Evolutionary conservation across 1,140 invertebrate genomes (phyloP).

Genomic region (Oreohelix idahoensis): DNA sequence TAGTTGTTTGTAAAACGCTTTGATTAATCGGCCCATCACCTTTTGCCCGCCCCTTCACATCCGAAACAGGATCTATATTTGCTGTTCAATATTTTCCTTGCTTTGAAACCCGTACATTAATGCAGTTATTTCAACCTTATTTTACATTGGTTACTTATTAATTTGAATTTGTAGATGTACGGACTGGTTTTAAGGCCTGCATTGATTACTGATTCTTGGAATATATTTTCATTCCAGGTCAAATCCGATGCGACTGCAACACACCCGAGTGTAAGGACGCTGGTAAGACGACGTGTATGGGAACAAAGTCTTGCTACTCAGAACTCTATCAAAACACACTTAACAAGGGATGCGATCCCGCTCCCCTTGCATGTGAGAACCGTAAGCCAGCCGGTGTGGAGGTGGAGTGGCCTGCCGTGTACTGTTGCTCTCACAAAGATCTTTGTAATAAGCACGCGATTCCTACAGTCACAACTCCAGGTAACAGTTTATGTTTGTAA

Average conservation of each 20-base stretch:
- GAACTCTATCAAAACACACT: constrained; percentile 53
- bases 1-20: no score
- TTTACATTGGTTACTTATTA: no score
- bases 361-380: constrained; percentile 66
- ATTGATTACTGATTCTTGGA: no score
- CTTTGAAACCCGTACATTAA: no score
- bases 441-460: constrained; percentile 63
- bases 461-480: constrained; percentile 39
- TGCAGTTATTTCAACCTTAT: no score
- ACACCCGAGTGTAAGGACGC: constrained; percentile 58
- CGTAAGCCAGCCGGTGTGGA: constrained; percentile 52
- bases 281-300: constrained; percentile 51
- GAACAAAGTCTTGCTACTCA: constrained; percentile 59
- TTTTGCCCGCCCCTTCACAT: no score
- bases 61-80: no score
- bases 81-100: no score
- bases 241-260: constrained; percentile 59
- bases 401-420: constrained; percentile 57
- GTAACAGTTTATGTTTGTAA: constrained; percentile 5
- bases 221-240: constrained; percentile 40
- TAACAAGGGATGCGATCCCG: constrained; percentile 55
- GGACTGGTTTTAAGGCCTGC: no score
- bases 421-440: constrained; percentile 60
- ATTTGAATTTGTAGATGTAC: no score
- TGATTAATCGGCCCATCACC: no score